Evolutionary conservation across 2,797 vertebrate genomes (phyloP).

Genomic region (Pogonophryne albipinna): DNA sequence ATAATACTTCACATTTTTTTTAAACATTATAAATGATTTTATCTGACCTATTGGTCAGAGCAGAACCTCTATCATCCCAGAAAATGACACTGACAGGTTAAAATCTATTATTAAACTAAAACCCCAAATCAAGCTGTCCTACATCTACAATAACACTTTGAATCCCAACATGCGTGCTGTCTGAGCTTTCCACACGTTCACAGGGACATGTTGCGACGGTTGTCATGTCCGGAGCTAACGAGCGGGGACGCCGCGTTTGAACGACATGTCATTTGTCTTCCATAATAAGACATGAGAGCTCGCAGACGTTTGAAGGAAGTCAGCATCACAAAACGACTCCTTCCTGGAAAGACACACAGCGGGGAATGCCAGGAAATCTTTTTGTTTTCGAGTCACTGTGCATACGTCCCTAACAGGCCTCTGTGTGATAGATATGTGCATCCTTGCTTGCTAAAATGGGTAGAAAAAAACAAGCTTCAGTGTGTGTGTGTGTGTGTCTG

Average conservation of each 20-base stretch:
- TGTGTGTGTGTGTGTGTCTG: not conserved
- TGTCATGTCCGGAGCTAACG: conserved; percentile 71
- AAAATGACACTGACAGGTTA: not conserved
- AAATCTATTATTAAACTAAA: conserved; percentile 14
- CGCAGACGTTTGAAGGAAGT: conserved; percentile 73
- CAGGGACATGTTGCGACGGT: conserved; percentile 13
- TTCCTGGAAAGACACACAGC: conserved; percentile 74
- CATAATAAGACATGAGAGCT: conserved; percentile 78
- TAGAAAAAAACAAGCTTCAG: conserved; percentile 24
- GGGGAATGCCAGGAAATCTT: conserved; percentile 72
- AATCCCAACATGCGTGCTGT: not conserved
- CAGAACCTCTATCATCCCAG: no score
- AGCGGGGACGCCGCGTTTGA: conserved; percentile 48
- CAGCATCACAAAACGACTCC: conserved; percentile 66
- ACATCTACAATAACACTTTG: not conserved
- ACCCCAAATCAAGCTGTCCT: not conserved
- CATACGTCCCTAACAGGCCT: not conserved
- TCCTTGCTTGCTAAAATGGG: conserved; percentile 24
- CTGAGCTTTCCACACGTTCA: conserved; percentile 16
- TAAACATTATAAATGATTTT: not conserved
- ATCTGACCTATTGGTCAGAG: not conserved
- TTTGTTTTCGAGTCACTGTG: conserved; percentile 13
- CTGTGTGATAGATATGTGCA: conserved; percentile 20
- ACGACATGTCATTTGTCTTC: conserved; percentile 76
- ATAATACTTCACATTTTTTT: not conserved